Base-by-base conservation (phyloP, 2,113 vertebrate species). In the Oncorhynchus keta region DNA sequence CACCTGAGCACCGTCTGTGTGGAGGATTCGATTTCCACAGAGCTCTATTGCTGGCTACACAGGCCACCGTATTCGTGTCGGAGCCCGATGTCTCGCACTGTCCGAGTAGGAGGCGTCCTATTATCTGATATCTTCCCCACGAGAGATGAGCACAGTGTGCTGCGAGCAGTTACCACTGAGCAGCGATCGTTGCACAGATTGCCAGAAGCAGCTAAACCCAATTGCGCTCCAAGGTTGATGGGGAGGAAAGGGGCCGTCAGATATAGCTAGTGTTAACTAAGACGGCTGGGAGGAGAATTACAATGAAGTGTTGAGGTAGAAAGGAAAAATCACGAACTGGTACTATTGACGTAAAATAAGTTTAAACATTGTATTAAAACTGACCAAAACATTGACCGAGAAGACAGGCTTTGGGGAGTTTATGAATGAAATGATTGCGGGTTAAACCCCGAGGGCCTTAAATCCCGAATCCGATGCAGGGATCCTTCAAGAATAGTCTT, bases 271-370 rank as follows among this genome's bases (percentile, higher is more conserved):
- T 22, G 4, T 13, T 70, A 0, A 84, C 70, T 80, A 57, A 72
- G 39, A 69, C 69, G 14, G 64, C 59, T 30, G 49, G 14, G 13
- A 64, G 72, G 76, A 76, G 81, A 77, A 83, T 75, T 74, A 72
- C 82, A 77, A 83, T 75, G 68, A 76, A 80, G 76, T 77, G 79
- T 9, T 89, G 90, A 91, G 91, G 90, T 90, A 91, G 89, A 88
- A 32, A 77, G 68, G 80, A 49, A 66, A 57, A 61, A 69, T 32
- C 48, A 59, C 45, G 14, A 68, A 69, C 16, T 20, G 67, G 8
- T 30, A 32, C 14, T 32, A 75, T 22, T 61, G 8, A 48, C 49
- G 35, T 32, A 35, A 26, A 26, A 28, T 77, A 70, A 26, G 18
- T 35, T 67, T 72, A 64, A 61, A 16, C 30, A 71, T 68, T 20